A percentile compares a stretch with the other conserved stretches of the same genome.
Evolutionary conservation across 2,888 invertebrate species (phyloP).

Genomic region (Sialis fuliginosa): DNA sequence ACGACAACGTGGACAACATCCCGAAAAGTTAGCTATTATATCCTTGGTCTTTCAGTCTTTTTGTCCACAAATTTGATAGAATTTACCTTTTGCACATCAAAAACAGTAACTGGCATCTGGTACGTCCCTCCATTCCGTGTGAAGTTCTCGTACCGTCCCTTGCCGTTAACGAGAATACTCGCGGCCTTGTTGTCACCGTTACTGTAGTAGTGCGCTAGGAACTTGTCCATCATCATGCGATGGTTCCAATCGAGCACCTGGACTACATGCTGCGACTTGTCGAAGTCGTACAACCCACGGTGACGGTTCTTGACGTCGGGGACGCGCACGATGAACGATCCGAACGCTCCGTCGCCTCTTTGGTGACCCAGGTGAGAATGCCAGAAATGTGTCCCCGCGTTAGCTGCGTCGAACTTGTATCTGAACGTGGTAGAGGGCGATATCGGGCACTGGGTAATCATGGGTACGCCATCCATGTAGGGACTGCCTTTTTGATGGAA

Average conservation of each 20-base stretch:
- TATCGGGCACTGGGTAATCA: conserved; percentile 73
- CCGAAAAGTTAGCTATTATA: no score
- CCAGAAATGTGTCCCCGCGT: conserved; percentile 75
- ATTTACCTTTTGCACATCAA: conserved; percentile 45
- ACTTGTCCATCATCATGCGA: conserved; percentile 50
- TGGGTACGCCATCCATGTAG: conserved; percentile 81
- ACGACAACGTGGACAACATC: no score
- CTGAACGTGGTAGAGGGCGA: conserved; percentile 55
- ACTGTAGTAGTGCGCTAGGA: conserved; percentile 72
- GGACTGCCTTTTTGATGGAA: conserved; percentile 61
- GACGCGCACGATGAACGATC: conserved; percentile 54
- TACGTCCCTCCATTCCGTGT: conserved; percentile 21
- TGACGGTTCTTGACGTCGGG: conserved; percentile 46
- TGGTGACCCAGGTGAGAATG: conserved; percentile 67
- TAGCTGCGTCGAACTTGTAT: conserved; percentile 54
- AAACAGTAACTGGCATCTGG: conserved; percentile 41
- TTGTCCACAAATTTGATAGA: no score
- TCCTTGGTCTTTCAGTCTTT: no score
- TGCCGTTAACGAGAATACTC: conserved; percentile 66
- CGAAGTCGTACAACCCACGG: conserved; percentile 54
- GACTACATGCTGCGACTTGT: conserved; percentile 58
- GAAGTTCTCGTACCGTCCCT: conserved; percentile 40
- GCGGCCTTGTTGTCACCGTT: conserved; percentile 67
- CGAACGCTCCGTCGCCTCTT: conserved; percentile 70
- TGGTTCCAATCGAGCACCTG: conserved; percentile 71